phyloP scores from a whole-genome alignment of 2,888 invertebrate species.

The Prostheceraeus crozeri region DNA sequence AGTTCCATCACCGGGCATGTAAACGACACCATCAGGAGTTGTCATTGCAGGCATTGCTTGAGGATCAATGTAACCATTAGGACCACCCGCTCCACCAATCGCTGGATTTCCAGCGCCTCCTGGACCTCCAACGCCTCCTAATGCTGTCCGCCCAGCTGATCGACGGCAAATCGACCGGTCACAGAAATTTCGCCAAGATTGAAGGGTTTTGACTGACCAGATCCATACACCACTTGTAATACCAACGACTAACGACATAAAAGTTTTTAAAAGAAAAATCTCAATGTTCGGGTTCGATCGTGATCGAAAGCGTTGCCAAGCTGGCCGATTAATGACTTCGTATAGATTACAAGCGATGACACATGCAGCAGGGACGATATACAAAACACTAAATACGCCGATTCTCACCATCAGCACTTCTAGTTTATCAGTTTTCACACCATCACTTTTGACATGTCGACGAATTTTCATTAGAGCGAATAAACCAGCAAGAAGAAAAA shows the following conservation, averaged over 20 bases:
- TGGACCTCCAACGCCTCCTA: too few relatives aligned
- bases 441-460: constrained; percentile 59
- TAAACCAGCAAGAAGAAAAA: constrained; percentile 67
- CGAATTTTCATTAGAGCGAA: constrained; percentile 61
- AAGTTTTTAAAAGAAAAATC: constrained; percentile 68
- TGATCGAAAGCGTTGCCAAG: constrained; percentile 61
- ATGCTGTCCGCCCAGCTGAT: too few relatives aligned
- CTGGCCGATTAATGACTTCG: constrained; percentile 68
- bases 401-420: constrained; percentile 62
- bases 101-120: too few relatives aligned
- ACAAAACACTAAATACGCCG: constrained; percentile 69
- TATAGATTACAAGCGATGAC: constrained; percentile 73
- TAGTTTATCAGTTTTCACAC: constrained; percentile 45
- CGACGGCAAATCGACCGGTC: too few relatives aligned
- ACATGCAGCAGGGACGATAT: constrained; percentile 68
- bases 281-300: constrained; percentile 40
- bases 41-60: too few relatives aligned
- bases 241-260: constrained; percentile 72
- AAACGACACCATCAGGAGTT: too few relatives aligned
- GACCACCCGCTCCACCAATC: too few relatives aligned
- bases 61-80: too few relatives aligned
- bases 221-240: constrained; percentile 60
- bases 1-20: constrained; percentile 2
- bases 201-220: constrained; percentile 40
- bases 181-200: constrained; percentile 33